Evolutionary conservation across 2,888 invertebrate species (phyloP), one percentile per base, ranked within the genome.

Genomic region (Eilema griseolum): DNA sequence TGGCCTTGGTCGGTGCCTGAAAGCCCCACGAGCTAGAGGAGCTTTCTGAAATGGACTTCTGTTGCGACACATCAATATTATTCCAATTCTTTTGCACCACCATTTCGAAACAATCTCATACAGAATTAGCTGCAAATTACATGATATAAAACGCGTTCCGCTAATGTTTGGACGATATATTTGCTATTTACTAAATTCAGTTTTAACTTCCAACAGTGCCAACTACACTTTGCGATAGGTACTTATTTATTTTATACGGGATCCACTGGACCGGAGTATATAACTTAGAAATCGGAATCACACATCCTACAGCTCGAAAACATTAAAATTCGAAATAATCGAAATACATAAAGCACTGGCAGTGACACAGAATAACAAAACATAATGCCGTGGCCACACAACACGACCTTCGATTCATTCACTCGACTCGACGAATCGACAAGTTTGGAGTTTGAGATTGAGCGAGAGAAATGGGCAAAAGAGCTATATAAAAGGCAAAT

Each of bases 61-160:
- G 91, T 74, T 86, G 86, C 69, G 90, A 84, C 78, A 86, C 83
- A 80, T 94, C 93, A 78, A 86, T 89, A 80, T 85, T 90, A 85
- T 84, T 91, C 91, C 90, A 92, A 86, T 86, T 92, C 86, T 92
- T 94, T 88, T 95, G 94, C 82, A 95, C 91, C 82, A 95, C 95
- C 95, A 95, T 95, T 88, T 92, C 92, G 91, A 83, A 84, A 69
- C 73, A 69, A 74, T 77, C 71, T 75, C 78, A 83, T 74, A 69
- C 24, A 76, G 70, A 71, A 66, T 77, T 74, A 64, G 73, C 70
- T 61, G 70, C 61, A 72, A 76, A 72, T 75, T 78, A 74, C 76
- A 81, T 79, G 57, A 37, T 75, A 76, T 57, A 63, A 69, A 65
- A 66, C 63, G 41, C 61, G 59, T 73, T 82, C 77, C 74, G 83